Conservation (phyloP, 2,797 vertebrate genomes). For the Danio choprae region DNA sequence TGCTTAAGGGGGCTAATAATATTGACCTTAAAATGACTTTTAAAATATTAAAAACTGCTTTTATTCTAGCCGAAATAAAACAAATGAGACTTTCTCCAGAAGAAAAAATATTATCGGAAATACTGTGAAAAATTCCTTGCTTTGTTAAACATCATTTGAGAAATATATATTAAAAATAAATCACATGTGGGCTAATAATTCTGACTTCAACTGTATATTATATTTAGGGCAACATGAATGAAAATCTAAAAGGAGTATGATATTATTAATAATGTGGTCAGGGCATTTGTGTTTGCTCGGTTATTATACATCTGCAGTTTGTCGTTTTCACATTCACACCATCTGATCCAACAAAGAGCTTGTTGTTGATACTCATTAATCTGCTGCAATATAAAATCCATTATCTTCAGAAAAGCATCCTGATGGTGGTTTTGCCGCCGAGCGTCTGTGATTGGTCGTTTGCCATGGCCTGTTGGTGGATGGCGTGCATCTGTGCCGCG, state of each 20-base stretch:
- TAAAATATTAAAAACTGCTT: too few species aligned
- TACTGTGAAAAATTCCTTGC: too few species aligned
- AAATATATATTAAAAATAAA: too few species aligned
- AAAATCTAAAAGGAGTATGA: neutral
- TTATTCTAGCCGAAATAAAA: too few species aligned
- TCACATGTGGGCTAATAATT: too few species aligned
- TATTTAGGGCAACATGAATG: too few species aligned
- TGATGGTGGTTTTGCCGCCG: neutral
- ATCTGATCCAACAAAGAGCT: conserved; percentile 24
- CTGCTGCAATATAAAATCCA: conserved; percentile 31
- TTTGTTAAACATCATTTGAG: too few species aligned
- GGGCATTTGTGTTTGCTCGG: neutral
- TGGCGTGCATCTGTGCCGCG: conserved; percentile 48
- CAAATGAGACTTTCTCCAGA: too few species aligned
- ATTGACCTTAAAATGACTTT: too few species aligned
- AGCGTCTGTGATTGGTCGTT: conserved; percentile 29
- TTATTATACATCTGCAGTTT: conserved; percentile 17
- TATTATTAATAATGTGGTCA: neutral
- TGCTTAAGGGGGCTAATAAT: too few species aligned
- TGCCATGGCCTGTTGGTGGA: conserved; percentile 34
- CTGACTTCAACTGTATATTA: too few species aligned
- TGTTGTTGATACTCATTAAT: conserved; percentile 36
- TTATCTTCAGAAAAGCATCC: conserved; percentile 33
- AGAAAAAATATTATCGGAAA: too few species aligned
- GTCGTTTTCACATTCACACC: neutral